phyloP scores from a whole-genome alignment of 2,888 invertebrate species.

The Mythimna lalbum region DNA sequence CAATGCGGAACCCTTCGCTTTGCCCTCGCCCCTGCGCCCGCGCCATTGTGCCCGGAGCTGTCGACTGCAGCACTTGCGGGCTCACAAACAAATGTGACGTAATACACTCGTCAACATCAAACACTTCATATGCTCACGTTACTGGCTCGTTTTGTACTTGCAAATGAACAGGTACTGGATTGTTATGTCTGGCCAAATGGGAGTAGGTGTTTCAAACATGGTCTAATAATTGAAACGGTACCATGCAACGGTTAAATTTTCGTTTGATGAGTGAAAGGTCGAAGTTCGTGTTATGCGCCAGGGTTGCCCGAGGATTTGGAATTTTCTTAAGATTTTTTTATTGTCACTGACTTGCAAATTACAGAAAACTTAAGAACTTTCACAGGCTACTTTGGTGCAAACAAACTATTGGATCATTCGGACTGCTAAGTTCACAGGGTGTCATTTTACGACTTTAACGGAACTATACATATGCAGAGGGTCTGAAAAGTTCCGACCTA shows the following conservation, averaged over 20 bases:
- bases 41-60: constrained; percentile 73
- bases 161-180: constrained; percentile 22
- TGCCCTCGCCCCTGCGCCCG: constrained; percentile 75
- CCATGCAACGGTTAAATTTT: neutral
- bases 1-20: constrained; percentile 85
- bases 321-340: too few relatives aligned
- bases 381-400: too few relatives aligned
- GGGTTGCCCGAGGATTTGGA: too few relatives aligned
- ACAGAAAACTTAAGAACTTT: too few relatives aligned
- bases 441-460: too few relatives aligned
- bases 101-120: constrained; percentile 62
- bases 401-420: too few relatives aligned
- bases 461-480: too few relatives aligned
- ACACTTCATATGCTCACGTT: constrained; percentile 49
- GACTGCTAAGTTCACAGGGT: too few relatives aligned
- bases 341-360: too few relatives aligned
- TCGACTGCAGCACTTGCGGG: constrained; percentile 80
- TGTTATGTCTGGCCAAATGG: neutral
- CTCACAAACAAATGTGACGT: constrained; percentile 66
- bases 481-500: too few relatives aligned
- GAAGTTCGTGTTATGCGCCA: neutral
- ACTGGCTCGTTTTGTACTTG: constrained; percentile 39
- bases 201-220: constrained; percentile 4
- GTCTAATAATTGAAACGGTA: too few relatives aligned
- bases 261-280: neutral